phyloP scores from a whole-genome alignment of 2,113 vertebrate genomes.

The Pachypanchax playfairii region DNA sequence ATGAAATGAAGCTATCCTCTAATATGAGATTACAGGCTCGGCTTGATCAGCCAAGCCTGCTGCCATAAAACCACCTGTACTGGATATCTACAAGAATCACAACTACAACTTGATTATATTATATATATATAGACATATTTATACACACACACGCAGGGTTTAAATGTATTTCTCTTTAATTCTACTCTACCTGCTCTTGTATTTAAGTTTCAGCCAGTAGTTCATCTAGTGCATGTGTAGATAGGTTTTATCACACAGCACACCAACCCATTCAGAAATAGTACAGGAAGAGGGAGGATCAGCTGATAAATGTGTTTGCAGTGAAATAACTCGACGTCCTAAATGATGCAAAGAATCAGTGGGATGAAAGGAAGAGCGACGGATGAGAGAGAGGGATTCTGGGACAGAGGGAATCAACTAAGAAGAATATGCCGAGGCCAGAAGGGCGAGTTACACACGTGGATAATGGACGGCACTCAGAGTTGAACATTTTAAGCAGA shows the following conservation, averaged over 20 bases:
- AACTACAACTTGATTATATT: not conserved
- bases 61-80: constrained; percentile 27
- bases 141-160: constrained; percentile 23
- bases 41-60: constrained; percentile 33
- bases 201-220: too few relatives aligned
- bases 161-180: too few relatives aligned
- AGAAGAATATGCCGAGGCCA: constrained; percentile 5
- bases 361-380: not conserved
- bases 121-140: not conserved
- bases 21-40: constrained; percentile 54
- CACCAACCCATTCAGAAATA: constrained; percentile 12
- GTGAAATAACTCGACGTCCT: constrained; percentile 69
- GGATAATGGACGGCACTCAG: constrained; percentile 17
- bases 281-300: constrained; percentile 23
- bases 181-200: too few relatives aligned
- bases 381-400: constrained; percentile 8
- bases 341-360: constrained; percentile 38
- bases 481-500: constrained; percentile 2
- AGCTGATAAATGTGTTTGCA: constrained; percentile 57
- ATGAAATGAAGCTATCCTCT: constrained; percentile 42
- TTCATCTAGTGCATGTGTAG: too few relatives aligned
- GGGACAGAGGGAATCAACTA: constrained; percentile 23
- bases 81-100: constrained; percentile 3
- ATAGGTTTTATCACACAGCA: constrained; percentile 33
- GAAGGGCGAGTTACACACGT: constrained; percentile 25